Conservation (phyloP, 35 echinoderm and acorn worm species). For the Acanthaster planci region DNA sequence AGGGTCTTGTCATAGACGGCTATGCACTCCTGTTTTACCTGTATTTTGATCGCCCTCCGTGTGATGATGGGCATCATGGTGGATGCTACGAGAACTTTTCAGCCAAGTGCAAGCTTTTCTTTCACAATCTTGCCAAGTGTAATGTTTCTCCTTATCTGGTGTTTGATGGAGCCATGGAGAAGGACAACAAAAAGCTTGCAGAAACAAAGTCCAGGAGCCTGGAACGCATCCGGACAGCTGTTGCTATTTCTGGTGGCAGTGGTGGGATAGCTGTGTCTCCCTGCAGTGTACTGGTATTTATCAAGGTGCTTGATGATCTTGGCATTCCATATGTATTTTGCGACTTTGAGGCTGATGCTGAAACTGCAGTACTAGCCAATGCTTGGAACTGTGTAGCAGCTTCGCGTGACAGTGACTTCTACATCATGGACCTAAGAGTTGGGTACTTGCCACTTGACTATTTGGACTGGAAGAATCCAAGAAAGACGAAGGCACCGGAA, state of each 20-base stretch:
- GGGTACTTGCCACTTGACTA: conserved; percentile 82
- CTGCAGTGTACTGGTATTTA: conserved; percentile 42
- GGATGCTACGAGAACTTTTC: conserved; percentile 69
- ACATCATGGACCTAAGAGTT: conserved; percentile 68
- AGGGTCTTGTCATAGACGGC: conserved; percentile 80
- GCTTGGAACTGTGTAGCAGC: conserved; percentile 61
- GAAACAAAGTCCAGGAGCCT: conserved; percentile 56
- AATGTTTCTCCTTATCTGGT: conserved; percentile 62
- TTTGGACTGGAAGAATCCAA: conserved; percentile 65
- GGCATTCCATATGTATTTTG: conserved; percentile 59
- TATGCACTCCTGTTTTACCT: conserved; percentile 45
- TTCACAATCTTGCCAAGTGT: conserved; percentile 61
- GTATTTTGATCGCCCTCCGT: neutral
- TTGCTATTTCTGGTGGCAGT: conserved; percentile 40
- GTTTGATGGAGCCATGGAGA: conserved; percentile 86
- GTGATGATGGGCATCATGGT: conserved; percentile 77
- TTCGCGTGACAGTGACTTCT: conserved; percentile 90
- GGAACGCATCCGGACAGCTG: conserved; percentile 50
- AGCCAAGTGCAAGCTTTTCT: conserved; percentile 52
- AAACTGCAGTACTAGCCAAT: conserved; percentile 80
- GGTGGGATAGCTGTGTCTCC: conserved; percentile 52
- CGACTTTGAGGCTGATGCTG: conserved; percentile 98
- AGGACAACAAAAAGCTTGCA: conserved; percentile 82
- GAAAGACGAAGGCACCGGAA: neutral
- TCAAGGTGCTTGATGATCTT: conserved; percentile 64